Evolutionary conservation across 23 tunicate genomes (phyloP).

Genomic region (Ascidia mentula): DNA sequence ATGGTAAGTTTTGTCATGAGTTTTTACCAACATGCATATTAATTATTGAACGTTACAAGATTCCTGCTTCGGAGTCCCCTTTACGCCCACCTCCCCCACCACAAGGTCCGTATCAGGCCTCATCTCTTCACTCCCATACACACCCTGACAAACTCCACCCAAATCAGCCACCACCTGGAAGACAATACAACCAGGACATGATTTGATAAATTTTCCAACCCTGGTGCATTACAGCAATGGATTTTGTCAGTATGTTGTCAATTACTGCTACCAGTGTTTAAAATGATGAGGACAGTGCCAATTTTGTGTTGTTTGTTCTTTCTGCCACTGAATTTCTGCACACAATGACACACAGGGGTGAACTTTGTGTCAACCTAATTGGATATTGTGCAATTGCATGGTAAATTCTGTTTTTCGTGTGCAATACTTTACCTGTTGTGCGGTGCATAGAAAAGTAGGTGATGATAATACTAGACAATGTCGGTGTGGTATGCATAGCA

Average conservation of each 20-base stretch:
- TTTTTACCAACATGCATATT: background rate
- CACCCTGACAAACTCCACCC: background rate
- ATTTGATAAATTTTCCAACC: background rate
- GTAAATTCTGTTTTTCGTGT: background rate
- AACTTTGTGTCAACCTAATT: no score
- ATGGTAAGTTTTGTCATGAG: constrained; percentile 22
- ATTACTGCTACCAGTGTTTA: background rate
- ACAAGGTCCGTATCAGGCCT: background rate
- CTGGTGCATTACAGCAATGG: background rate
- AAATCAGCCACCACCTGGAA: background rate
- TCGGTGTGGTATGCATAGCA: constrained; percentile 8
- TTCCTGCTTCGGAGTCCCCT: background rate
- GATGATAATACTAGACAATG: background rate
- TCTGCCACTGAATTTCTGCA: no score
- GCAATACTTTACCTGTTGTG: constrained; percentile 5
- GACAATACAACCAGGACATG: background rate
- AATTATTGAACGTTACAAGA: background rate
- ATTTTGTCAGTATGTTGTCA: constrained; percentile 1
- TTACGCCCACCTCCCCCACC: background rate
- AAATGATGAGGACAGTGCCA: background rate
- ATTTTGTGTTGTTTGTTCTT: no score
- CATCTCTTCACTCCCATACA: constrained; percentile 10
- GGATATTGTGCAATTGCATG: constrained; percentile 8
- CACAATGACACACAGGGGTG: no score
- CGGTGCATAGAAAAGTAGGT: background rate